Conservation (phyloP, 2,888 invertebrate species). For the Lumbricus terrestris region DNA sequence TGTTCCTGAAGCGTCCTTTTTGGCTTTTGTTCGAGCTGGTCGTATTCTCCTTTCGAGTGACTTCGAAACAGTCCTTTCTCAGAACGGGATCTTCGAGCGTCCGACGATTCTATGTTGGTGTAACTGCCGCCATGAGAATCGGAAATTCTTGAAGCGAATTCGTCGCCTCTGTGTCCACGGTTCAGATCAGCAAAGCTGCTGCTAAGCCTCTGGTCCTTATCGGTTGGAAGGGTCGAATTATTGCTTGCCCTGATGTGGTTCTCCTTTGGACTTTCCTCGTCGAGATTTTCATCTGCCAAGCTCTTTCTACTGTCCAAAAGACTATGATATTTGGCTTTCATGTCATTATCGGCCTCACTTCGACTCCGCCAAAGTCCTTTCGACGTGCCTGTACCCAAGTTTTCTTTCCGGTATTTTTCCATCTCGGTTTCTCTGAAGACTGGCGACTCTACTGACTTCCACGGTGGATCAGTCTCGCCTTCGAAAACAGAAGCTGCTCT, state of each 20-base stretch:
- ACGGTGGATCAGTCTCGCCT: not conserved
- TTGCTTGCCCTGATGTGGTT: not conserved
- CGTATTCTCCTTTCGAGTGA: not conserved
- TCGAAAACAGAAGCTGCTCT: not conserved
- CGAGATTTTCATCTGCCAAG: not conserved
- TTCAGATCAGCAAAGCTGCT: not conserved
- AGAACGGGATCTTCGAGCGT: not conserved
- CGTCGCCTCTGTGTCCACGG: not conserved
- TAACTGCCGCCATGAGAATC: not conserved
- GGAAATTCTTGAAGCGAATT: not conserved
- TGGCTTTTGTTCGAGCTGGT: not conserved
- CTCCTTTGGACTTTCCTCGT: not conserved
- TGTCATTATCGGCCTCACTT: not conserved
- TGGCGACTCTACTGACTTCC: not conserved
- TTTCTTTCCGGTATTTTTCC: not conserved
- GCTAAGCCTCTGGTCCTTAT: not conserved
- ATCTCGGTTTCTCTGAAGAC: not conserved
- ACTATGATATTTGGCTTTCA: not conserved
- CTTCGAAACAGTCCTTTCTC: not conserved
- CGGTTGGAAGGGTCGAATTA: not conserved
- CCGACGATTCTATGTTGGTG: not conserved
- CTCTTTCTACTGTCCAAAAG: not conserved
- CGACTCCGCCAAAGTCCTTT: not conserved
- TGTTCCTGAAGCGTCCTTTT: not conserved
- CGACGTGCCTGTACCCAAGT: not conserved